These are phyloP conservation scores for Heliconius eleuchia DNA, from an alignment of 1,140 invertebrate species.

Conservation along the genomic window DNA sequence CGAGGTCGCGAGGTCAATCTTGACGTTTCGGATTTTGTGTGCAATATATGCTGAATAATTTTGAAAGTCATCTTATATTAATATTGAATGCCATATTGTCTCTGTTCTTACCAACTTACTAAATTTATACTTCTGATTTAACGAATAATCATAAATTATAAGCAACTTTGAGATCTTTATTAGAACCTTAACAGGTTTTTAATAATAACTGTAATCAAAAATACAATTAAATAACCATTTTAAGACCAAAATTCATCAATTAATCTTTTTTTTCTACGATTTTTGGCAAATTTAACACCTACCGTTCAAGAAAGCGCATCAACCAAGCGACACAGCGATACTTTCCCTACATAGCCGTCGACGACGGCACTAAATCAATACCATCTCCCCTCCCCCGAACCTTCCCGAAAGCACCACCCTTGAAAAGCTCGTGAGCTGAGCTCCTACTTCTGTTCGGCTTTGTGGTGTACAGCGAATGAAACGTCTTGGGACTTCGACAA, in stretches of 20 bases:
- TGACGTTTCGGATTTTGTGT: conserved; percentile 15
- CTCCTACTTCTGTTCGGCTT: conserved; percentile 81
- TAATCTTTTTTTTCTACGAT: not conserved
- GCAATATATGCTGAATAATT: not conserved
- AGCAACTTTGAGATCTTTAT: not conserved
- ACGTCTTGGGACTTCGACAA: conserved; percentile 75
- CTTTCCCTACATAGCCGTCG: conserved; percentile 76
- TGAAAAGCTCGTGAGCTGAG: conserved; percentile 80
- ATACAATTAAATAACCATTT: not conserved
- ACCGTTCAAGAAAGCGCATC: conserved; percentile 74
- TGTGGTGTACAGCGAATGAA: conserved; percentile 72
- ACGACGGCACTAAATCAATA: conserved; percentile 83
- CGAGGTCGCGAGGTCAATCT: conserved; percentile 20
- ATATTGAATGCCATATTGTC: not conserved
- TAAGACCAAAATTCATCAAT: not conserved
- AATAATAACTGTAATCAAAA: not conserved
- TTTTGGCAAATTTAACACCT: conserved; percentile 20
- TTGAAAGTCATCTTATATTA: not conserved
- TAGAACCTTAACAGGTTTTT: not conserved
- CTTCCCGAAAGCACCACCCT: conserved; percentile 79
- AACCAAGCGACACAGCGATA: conserved; percentile 74
- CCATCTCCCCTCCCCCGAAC: conserved; percentile 72
- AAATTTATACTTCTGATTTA: not conserved
- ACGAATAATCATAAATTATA: not conserved
- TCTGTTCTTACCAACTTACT: not conserved